Conservation (phyloP, 2,888 invertebrate genomes). For the Cataglyphis rosenhaueri region DNA sequence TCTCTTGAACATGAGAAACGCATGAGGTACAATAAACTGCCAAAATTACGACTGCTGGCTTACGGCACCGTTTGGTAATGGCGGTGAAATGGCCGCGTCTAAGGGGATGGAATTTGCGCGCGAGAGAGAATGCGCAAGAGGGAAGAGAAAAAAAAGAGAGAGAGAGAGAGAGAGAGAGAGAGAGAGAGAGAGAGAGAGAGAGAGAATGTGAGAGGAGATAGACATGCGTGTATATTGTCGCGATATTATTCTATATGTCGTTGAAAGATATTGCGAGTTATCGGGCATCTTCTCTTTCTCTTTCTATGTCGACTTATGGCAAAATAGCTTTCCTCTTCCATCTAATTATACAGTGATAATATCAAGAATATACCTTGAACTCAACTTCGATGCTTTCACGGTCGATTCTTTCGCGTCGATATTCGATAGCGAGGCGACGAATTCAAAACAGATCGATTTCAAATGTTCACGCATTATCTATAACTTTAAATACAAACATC, state of each 20-base stretch:
- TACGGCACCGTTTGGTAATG: conserved; percentile 63
- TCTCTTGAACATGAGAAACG: conserved; percentile 78
- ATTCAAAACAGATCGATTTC: neutral
- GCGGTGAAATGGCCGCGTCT: conserved; percentile 63
- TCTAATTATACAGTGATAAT: conserved; percentile 24
- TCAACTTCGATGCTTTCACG: neutral
- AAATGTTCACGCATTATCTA: neutral
- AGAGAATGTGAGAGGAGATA: neutral
- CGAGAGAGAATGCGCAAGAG: conserved; percentile 16
- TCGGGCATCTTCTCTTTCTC: neutral
- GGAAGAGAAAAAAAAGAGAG: conserved; percentile 12
- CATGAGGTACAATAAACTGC: conserved; percentile 76
- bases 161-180: conserved; percentile 20
- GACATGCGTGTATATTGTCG: conserved; percentile 17
- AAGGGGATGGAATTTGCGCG: conserved; percentile 34
- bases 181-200: conserved; percentile 9
- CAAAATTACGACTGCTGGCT: conserved; percentile 78
- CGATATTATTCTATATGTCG: conserved; percentile 20
- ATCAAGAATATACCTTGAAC: neutral
- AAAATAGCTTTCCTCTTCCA: neutral
- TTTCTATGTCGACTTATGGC: neutral
- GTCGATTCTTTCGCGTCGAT: neutral
- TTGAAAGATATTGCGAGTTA: neutral
- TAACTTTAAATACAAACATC: conserved; percentile 15
- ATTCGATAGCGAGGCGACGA: neutral